A percentile compares a stretch with the other conserved stretches of the same genome.
phyloP scores from a whole-genome alignment of 2,888 invertebrate species.

The Cephus sareptanus region DNA sequence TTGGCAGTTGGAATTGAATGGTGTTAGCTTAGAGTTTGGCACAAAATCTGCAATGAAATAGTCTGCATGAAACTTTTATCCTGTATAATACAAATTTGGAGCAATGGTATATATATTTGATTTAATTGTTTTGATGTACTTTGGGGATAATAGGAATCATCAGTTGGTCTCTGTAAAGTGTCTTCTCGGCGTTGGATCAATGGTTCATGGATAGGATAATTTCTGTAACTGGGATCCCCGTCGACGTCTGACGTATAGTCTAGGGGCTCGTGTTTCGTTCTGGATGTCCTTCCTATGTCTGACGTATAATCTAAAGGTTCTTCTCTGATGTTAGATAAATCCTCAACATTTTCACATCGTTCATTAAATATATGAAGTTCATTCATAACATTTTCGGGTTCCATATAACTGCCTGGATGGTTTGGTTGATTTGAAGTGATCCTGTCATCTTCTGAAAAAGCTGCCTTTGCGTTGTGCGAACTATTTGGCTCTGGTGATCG shows the following conservation, averaged over 20 bases:
- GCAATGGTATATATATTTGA: not conserved
- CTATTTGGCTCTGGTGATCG: not conserved
- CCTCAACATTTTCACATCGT: not conserved
- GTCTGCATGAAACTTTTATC: not conserved
- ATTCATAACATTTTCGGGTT: slow-evolving; percentile 2
- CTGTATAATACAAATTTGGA: not conserved
- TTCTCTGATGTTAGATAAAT: slow-evolving; percentile 14
- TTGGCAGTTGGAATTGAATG: slow-evolving; percentile 45
- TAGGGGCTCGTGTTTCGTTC: slow-evolving; percentile 28
- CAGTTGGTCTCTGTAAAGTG: not conserved
- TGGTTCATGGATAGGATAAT: slow-evolving; percentile 1
- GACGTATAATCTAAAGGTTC: slow-evolving; percentile 47
- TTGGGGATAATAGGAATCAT: not conserved
- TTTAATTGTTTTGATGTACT: not conserved
- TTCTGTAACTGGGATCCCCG: slow-evolving; percentile 2
- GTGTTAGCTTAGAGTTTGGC: slow-evolving; percentile 43
- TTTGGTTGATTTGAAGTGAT: not conserved
- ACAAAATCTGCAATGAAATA: slow-evolving; percentile 34
- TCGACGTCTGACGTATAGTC: slow-evolving; percentile 25
- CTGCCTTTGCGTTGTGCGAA: not conserved
- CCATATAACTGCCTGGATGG: not conserved
- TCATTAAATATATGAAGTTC: not conserved
- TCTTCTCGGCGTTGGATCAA: not conserved
- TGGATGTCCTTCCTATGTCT: slow-evolving; percentile 26
- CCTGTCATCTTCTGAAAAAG: not conserved